phyloP scores from a whole-genome alignment of 1,140 invertebrate genomes.

The Rhyzopertha dominica region DNA sequence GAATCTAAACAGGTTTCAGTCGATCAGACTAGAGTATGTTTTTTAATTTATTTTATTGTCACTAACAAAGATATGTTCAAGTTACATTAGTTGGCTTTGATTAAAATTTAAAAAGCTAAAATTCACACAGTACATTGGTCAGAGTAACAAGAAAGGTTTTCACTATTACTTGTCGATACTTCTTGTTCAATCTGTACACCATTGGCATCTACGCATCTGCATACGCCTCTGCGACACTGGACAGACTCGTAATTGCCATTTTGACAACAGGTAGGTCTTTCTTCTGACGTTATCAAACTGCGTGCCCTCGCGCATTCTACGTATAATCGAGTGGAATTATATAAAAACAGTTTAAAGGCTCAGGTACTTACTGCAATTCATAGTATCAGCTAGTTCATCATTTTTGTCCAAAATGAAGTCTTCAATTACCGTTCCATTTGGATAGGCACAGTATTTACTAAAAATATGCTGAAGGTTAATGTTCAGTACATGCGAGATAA shows the following conservation, averaged over 20 bases:
- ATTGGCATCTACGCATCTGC: slow-evolving; percentile 55
- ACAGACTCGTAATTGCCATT: slow-evolving; percentile 56
- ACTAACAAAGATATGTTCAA: too few species aligned
- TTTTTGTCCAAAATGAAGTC: slow-evolving; percentile 42
- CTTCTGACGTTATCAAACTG: slow-evolving; percentile 44
- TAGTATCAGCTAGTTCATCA: slow-evolving; percentile 39
- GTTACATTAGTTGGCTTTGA: too few species aligned
- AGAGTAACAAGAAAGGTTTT: too few species aligned
- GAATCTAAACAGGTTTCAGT: too few species aligned
- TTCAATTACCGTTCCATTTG: slow-evolving; percentile 46
- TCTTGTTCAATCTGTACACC: slow-evolving; percentile 52
- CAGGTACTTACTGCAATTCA: slow-evolving; percentile 55
- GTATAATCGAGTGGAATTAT: neutral
- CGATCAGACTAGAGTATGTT: too few species aligned
- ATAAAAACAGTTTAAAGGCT: slow-evolving; percentile 8
- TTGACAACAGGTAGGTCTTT: slow-evolving; percentile 51
- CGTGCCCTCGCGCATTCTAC: slow-evolving; percentile 54
- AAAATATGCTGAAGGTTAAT: too few species aligned
- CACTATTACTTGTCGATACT: too few species aligned
- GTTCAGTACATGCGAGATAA: slow-evolving; percentile 1
- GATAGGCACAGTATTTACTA: slow-evolving; percentile 53
- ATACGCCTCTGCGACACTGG: slow-evolving; percentile 54
- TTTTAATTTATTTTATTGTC: too few species aligned
- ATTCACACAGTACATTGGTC: too few species aligned
- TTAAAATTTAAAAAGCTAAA: too few species aligned